phyloP scores from a whole-genome alignment of 2,888 invertebrate genomes.

The Aethes cnicana region DNA sequence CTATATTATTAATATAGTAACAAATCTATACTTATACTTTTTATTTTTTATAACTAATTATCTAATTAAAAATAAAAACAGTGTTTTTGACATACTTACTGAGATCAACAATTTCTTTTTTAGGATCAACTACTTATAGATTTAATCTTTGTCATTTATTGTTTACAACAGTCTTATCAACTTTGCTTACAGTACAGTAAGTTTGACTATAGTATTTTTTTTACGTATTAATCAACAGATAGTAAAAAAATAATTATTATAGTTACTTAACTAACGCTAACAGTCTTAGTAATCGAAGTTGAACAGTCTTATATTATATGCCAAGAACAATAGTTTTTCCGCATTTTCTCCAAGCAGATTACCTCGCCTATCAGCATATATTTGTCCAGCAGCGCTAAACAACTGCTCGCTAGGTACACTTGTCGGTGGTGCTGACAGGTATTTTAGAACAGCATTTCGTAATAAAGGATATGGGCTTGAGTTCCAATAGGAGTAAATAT shows the following conservation, averaged over 20 bases:
- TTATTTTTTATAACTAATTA: constrained; percentile 5
- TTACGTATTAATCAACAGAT: constrained; percentile 6
- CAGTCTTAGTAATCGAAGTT: constrained; percentile 29
- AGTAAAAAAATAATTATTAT: constrained; percentile 18
- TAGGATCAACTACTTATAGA: constrained; percentile 16
- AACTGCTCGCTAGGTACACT: constrained; percentile 37
- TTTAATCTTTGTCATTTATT: constrained; percentile 11
- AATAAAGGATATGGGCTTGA: constrained; percentile 29
- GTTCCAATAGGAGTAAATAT: constrained; percentile 28
- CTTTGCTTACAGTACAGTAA: constrained; percentile 1
- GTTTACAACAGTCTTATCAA: constrained; percentile 16
- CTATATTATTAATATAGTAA: not conserved
- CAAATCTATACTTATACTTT: constrained; percentile 4
- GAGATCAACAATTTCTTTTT: not conserved
- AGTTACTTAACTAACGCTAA: constrained; percentile 23
- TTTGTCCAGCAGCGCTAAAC: constrained; percentile 38
- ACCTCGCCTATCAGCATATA: constrained; percentile 32
- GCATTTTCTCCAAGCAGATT: constrained; percentile 34
- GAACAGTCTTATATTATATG: constrained; percentile 33
- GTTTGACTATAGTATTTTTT: constrained; percentile 13
- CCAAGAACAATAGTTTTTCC: constrained; percentile 33
- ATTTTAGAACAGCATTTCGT: constrained; percentile 29
- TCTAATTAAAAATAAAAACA: constrained; percentile 5
- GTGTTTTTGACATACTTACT: constrained; percentile 1
- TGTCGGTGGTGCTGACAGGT: constrained; percentile 35